phyloP scores from a whole-genome alignment of 1,140 invertebrate species.

The Bombus difficillimus region DNA sequence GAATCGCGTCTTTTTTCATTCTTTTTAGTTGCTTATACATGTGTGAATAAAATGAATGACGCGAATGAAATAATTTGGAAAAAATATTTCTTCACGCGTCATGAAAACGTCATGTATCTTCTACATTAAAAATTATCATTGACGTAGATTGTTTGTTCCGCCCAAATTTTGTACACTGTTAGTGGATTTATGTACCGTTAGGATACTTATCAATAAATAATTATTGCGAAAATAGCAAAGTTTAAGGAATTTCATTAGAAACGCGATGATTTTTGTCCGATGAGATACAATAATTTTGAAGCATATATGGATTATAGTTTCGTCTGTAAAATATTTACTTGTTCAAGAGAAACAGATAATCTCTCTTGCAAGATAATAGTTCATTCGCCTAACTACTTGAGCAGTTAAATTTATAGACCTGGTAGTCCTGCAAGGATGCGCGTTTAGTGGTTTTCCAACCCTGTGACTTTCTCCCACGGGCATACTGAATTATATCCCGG shows the following conservation, averaged over 20 bases:
- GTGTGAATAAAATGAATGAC: not conserved
- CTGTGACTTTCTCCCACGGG: constrained; percentile 21
- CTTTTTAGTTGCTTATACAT: not conserved
- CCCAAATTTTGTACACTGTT: too few species aligned
- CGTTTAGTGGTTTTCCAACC: constrained; percentile 33
- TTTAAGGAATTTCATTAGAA: not conserved
- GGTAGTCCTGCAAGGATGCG: constrained; percentile 13
- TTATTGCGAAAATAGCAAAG: not conserved
- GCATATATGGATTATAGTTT: not conserved
- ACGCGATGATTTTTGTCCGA: not conserved
- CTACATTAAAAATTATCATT: not conserved
- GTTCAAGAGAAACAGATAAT: not conserved
- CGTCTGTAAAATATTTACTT: too few species aligned
- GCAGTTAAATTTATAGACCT: constrained; percentile 18
- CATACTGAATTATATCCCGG: constrained; percentile 8
- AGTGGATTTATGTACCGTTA: not conserved
- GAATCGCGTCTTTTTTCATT: not conserved
- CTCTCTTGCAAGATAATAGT: not conserved
- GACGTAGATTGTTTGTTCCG: too few species aligned
- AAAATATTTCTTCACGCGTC: not conserved
- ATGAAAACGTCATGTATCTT: not conserved
- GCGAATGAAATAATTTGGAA: not conserved
- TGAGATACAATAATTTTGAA: not conserved
- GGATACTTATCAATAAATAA: not conserved
- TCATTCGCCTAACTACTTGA: not conserved